Conservation (phyloP, 1,140 invertebrate species). For the Macrobrachium nipponense region DNA sequence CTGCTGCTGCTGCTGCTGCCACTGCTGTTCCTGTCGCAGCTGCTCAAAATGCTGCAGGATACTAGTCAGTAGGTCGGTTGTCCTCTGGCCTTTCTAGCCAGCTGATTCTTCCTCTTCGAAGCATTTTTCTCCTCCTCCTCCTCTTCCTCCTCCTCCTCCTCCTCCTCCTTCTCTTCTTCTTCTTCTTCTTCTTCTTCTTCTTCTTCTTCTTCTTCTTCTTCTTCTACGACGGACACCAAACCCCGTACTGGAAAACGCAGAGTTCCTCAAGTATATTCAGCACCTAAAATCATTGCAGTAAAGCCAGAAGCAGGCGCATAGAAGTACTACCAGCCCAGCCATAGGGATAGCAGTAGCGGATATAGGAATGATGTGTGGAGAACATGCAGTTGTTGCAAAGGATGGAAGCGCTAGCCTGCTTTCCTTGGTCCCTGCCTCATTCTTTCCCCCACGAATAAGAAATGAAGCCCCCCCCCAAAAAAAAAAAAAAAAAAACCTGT, state of each 20-base stretch:
- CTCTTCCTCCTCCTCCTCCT: background rate
- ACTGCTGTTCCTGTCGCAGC: background rate
- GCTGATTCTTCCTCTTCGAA: no score
- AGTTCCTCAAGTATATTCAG: background rate
- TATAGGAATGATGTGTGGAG: no score
- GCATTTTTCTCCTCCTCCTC: no score
- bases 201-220: background rate
- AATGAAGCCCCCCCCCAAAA: no score
- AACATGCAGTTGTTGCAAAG: no score
- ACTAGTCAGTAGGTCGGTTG: background rate
- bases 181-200: conserved; percentile 3
- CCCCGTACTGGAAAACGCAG: background rate
- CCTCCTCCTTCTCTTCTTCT: background rate
- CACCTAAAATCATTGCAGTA: background rate
- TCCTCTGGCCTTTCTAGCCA: background rate
- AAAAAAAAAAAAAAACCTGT: no score
- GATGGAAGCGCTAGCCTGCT: no score
- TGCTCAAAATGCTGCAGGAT: background rate
- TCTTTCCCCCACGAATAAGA: no score
- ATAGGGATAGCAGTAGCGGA: background rate
- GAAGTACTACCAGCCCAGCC: background rate
- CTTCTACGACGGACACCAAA: no score
- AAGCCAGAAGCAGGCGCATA: background rate
- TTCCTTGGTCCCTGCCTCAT: no score
- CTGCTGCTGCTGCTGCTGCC: background rate